phyloP scores from a whole-genome alignment of 2,888 invertebrate species.

The Drosophila borborema region DNA sequence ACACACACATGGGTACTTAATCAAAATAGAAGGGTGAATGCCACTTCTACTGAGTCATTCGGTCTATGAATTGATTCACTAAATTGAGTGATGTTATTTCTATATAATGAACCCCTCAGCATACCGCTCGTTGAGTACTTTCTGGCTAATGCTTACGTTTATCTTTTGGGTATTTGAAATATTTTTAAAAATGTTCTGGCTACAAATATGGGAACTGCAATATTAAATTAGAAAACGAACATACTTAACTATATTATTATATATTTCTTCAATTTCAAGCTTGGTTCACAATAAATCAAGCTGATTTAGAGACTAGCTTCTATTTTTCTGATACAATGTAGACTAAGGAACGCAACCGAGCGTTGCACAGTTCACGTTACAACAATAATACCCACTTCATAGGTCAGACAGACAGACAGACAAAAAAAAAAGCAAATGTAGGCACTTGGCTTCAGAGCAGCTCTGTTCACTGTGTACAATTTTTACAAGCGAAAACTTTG shows the following conservation, averaged over 20 bases:
- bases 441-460: slow-evolving; percentile 16
- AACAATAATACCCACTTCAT: slow-evolving; percentile 42
- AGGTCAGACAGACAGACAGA: slow-evolving; percentile 19
- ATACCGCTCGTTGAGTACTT: not conserved
- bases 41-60: not conserved
- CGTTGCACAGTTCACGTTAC: slow-evolving; percentile 20
- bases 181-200: not conserved
- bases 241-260: not conserved
- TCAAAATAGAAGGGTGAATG: not conserved
- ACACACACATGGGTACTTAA: not conserved
- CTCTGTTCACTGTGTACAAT: slow-evolving; percentile 51
- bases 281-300: not conserved
- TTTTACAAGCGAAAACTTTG: slow-evolving; percentile 60
- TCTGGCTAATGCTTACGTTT: not conserved
- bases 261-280: not conserved
- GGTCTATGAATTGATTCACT: not conserved
- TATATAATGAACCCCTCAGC: not conserved
- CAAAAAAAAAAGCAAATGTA: not conserved
- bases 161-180: not conserved
- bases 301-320: not conserved
- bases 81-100: slow-evolving; percentile 5
- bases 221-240: not conserved
- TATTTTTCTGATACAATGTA: too few species aligned
- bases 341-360: not conserved
- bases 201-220: not conserved